Evolutionary conservation across 2,113 vertebrate genomes (phyloP), one percentile per base, ranked within the genome.

Genomic region (Tympanuchus pallidicinctus): DNA sequence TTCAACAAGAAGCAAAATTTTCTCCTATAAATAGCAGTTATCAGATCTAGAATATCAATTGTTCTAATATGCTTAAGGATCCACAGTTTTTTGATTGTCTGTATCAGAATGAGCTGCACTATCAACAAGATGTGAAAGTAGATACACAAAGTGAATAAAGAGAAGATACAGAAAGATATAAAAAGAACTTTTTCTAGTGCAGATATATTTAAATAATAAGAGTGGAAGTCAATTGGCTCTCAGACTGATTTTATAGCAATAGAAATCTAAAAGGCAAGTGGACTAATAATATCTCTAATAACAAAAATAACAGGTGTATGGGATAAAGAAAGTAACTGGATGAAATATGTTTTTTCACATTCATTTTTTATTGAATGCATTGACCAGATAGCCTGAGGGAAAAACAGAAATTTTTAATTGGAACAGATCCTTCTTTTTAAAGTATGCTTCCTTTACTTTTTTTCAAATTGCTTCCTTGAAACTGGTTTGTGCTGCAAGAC

Each of bases 41-140:
- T 86, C 63, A 69, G 27, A 59, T 88, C 50, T 83, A 72, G 36
- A 86, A 57, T 69, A 89, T 48, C 72, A 78, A 69, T 84, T 81
- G 14, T 66, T 92, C 45, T 6, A 27, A 16, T 86, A 48, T 75
- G 21, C 67, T 92, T 86, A 78, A 92, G 12, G 20, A 63, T 90
- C 77, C 74, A 54, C 25, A 48, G 43, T 21, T 67, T 88, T 88
- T 94, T 83, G n/a, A 84, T 89, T 47, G 90, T 84, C 36, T 32
- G 1, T 85, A 73, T 84, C 69, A 75, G 77, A 89, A 88, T 64
- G 56, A 95, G n/a, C 57, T 86, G 18, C 38, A 45, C 21, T 82
- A 75, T 52, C 27, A 88, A 40, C 28, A 76, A 76, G 74, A 89
- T 84, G 14, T 38, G 34, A 72, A 90, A 90, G 65, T 86, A 88